phyloP scores from a whole-genome alignment of 1,140 invertebrate species.

The Heliconius congener region DNA sequence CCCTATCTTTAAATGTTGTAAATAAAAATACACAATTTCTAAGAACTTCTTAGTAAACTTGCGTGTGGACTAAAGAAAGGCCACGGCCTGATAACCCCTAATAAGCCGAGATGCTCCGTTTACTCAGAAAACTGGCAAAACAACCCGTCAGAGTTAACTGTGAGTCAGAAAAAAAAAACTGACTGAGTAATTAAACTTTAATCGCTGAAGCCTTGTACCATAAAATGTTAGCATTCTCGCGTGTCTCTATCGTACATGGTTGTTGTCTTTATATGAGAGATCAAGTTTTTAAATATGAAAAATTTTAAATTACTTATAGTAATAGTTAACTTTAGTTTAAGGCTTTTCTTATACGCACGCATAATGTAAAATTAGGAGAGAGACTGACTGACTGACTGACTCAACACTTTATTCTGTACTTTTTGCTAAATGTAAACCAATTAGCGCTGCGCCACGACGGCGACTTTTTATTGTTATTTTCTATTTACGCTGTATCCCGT shows the following conservation, averaged over 20 bases:
- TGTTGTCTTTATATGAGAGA: conserved; percentile 3
- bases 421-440: too few species aligned
- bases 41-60: not conserved
- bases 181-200: not conserved
- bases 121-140: conserved; percentile 13
- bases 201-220: conserved; percentile 2
- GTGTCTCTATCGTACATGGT: not conserved
- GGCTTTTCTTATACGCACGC: too few species aligned
- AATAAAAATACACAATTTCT: not conserved
- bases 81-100: conserved; percentile 30
- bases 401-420: not conserved
- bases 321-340: too few species aligned
- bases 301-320: not conserved
- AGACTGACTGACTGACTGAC: not conserved
- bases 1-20: not conserved
- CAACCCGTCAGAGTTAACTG: not conserved
- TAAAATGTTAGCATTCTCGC: conserved; percentile 8
- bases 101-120: conserved; percentile 28
- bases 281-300: not conserved
- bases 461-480: too few species aligned
- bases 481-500: too few species aligned
- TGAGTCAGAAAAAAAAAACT: conserved; percentile 12
- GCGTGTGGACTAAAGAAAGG: conserved; percentile 14
- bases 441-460: too few species aligned
- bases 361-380: too few species aligned